Percentiles rank a stretch among this genome's conserved stretches.
Conservation (phyloP, 2,113 vertebrate genomes). For the Megaceryle maxima region DNA sequence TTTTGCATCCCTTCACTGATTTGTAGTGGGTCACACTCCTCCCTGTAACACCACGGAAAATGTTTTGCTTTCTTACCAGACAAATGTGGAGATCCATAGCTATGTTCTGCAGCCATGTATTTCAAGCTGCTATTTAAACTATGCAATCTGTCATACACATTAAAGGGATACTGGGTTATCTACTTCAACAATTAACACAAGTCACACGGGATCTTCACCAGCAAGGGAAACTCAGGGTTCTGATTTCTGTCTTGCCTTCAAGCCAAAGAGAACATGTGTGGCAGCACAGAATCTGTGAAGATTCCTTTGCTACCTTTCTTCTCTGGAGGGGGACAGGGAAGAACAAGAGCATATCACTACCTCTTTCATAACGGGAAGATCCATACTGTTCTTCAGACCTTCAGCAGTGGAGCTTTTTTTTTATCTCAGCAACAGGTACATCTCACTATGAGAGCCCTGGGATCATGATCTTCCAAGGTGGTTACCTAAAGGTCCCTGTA, state of each 20-base stretch:
- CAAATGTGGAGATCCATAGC: neutral
- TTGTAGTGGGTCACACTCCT: neutral
- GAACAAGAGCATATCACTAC: neutral
- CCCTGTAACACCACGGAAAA: neutral
- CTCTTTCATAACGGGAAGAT: neutral
- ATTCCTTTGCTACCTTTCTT: neutral
- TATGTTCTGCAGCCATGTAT: neutral
- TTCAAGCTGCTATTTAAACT: neutral
- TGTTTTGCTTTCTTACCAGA: neutral
- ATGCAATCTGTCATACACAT: neutral
- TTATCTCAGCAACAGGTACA: neutral
- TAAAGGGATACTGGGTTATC: neutral
- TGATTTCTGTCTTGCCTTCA: neutral
- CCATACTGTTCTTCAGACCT: neutral
- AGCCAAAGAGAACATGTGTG: neutral
- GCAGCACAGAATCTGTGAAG: neutral
- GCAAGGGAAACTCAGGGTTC: neutral
- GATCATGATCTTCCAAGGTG: neutral
- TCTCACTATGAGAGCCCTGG: neutral
- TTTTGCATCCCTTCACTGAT: neutral
- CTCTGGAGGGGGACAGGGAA: neutral
- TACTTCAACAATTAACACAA: neutral
- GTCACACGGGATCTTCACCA: accelerated
- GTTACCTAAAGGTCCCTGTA: neutral
- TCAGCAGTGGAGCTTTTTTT: neutral